A percentile compares a stretch with the other conserved stretches of the same genome.
Evolutionary conservation across 1,140 invertebrate species (phyloP).

Genomic region (Drosophila pruinosa): DNA sequence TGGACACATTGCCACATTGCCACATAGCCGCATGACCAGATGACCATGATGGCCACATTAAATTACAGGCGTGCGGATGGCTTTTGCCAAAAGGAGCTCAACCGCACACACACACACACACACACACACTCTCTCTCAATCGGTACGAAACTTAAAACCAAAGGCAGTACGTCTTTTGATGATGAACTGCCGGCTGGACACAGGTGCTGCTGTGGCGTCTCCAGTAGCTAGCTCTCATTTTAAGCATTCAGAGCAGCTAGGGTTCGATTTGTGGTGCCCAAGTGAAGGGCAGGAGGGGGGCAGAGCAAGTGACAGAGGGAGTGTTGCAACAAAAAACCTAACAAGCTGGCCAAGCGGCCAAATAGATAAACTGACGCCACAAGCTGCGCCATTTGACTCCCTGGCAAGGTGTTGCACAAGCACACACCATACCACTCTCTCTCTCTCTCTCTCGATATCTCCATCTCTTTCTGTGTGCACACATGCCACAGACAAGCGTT

Average conservation of each 20-base stretch:
- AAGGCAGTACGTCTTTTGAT: constrained; percentile 41
- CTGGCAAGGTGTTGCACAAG: constrained; percentile 21
- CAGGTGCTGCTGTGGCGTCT: constrained; percentile 2
- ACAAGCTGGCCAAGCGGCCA: constrained; percentile 62
- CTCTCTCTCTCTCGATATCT: neutral
- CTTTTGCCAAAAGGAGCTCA: constrained; percentile 50
- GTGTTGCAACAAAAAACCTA: constrained; percentile 44
- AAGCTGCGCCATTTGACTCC: constrained; percentile 69
- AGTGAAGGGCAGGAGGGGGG: neutral
- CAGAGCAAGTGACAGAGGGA: neutral
- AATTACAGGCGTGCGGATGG: constrained; percentile 62
- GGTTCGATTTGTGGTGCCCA: constrained; percentile 42
- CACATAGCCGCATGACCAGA: constrained; percentile 6
- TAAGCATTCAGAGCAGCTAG: constrained; percentile 2
- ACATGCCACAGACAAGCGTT: constrained; percentile 54
- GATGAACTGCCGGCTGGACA: constrained; percentile 1
- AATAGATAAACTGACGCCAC: constrained; percentile 70
- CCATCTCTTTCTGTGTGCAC: neutral
- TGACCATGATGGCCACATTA: constrained; percentile 54
- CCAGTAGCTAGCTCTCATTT: constrained; percentile 26
- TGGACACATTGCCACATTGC: constrained; percentile 22
- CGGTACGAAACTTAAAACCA: constrained; percentile 1
- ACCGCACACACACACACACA: neutral
- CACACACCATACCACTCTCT: constrained; percentile 1
- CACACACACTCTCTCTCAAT: neutral